Percentiles rank a stretch among this genome's conserved stretches.
These are phyloP conservation scores for Melolontha melolontha DNA, from an alignment of 2,888 invertebrate species.

Conservation along the genomic window DNA sequence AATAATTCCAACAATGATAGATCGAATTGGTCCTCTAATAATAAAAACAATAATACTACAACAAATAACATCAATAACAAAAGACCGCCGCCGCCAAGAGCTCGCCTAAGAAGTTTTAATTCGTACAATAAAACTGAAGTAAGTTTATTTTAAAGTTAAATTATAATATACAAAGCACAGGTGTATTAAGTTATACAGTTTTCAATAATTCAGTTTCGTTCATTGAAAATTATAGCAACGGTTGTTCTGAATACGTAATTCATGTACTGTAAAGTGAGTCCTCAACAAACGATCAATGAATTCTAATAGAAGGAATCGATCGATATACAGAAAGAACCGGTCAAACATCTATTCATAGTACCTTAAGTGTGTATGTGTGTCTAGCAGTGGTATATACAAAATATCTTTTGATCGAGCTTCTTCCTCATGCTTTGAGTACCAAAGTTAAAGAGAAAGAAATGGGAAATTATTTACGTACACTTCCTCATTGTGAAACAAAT, in stretches of 20 bases:
- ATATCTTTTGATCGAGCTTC: conserved; percentile 17
- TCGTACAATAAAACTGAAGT: conserved; percentile 45
- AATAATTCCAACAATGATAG: conserved; percentile 47
- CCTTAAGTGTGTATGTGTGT: conserved; percentile 23
- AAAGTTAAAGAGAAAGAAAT: conserved; percentile 10
- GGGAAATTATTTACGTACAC: not conserved
- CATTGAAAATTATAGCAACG: conserved; percentile 29
- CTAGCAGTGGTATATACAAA: conserved; percentile 8
- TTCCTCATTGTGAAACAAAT: conserved; percentile 9
- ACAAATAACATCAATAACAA: conserved; percentile 37
- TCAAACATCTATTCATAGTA: conserved; percentile 47
- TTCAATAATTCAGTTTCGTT: conserved; percentile 25
- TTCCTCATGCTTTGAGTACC: conserved; percentile 30
- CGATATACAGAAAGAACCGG: conserved; percentile 48
- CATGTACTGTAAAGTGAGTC: conserved; percentile 32
- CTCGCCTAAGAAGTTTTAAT: conserved; percentile 48
- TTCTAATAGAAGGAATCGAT: conserved; percentile 40
- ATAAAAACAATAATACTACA: conserved; percentile 20
- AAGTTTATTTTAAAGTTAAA: conserved; percentile 42
- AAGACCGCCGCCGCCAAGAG: conserved; percentile 49
- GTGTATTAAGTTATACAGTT: conserved; percentile 1
- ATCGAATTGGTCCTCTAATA: conserved; percentile 44
- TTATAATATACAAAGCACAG: not conserved
- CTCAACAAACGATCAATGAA: conserved; percentile 40
- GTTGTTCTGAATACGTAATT: conserved; percentile 35